Evolutionary conservation across 2,888 invertebrate species (phyloP), one percentile per base, ranked within the genome.

Genomic region (Drosophila eohydei): DNA sequence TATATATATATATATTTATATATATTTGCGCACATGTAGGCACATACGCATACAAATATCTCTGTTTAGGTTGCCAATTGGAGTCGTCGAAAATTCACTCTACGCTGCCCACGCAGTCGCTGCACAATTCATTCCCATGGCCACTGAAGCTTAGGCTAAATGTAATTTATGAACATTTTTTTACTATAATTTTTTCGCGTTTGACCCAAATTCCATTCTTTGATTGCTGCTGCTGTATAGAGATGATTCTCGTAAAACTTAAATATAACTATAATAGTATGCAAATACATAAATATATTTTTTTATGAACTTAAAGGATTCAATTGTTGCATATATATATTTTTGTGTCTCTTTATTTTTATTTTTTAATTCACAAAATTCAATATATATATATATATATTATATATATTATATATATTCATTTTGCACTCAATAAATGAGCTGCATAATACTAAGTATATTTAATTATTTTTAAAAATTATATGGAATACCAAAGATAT

Each of bases 101-200:
- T 9, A 58, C 64, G 28, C 78, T 73, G 68, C 83, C 74, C 74
- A 86, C 83, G 72, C 84, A 48, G 40, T 2, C 41, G 14, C 26
- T 32, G 44, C 66, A 32, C 40, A 43, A 46, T 78, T 59, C 74
- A 65, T 60, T 70, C 73, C 64, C 69, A 76, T 76, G 78, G 78
- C 72, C 75, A 75, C 43, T 44, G 57, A 43, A 40, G 66, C 59
- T n/a, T 55, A 34, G 61, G 48, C 69, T 34, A 57, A 21, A 61
- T 43, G 64, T 60, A 55, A 71, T 70, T 74, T 63, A 46, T 63
- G 60, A 32, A 60, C 11, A 12, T 11, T 48, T 48, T 59, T 52
- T 62, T 51, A 56, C 5, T 11, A 36, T 54, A 43, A 60, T 64
- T 58, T 51, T 32, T 60, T 59, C 36, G 4, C 26, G 26, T 8